Percentiles rank a stretch among this genome's conserved stretches.
phyloP scores from a whole-genome alignment of 2,797 vertebrate species.

The Bucorvus abyssinicus region DNA sequence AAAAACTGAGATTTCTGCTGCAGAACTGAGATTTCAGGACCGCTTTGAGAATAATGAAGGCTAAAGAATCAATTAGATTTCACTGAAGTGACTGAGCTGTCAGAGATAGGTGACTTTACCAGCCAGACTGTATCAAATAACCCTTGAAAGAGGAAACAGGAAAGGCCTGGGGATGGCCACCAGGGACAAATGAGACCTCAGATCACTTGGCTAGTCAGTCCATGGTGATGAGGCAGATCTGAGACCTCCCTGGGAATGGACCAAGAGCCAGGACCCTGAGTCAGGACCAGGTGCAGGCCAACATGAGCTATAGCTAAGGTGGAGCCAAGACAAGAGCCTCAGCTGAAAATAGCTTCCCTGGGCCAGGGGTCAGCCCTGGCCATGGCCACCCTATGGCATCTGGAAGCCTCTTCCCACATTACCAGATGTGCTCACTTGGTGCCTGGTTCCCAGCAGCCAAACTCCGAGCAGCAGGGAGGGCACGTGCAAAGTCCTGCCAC shows the following conservation, averaged over 20 bases:
- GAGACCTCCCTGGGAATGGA: background rate
- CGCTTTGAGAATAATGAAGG: background rate
- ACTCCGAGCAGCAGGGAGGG: fast-evolving
- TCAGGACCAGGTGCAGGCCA: background rate
- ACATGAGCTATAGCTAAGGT: background rate
- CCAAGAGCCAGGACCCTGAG: too few relatives aligned
- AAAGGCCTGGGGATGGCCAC: background rate
- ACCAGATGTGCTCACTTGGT: background rate
- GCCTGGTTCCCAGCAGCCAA: background rate
- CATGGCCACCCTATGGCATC: fast-evolving
- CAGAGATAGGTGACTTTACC: background rate
- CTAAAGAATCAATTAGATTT: background rate
- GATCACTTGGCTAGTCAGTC: background rate
- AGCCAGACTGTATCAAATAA: background rate
- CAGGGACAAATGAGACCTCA: background rate
- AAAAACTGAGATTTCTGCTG: background rate
- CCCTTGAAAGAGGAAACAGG: fast-evolving
- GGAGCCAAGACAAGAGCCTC: background rate
- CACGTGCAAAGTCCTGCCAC: background rate
- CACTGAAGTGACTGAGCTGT: background rate
- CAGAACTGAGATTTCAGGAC: background rate
- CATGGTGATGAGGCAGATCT: background rate
- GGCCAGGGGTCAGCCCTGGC: background rate
- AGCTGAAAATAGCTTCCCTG: background rate
- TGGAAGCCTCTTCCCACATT: background rate